These are phyloP conservation scores for Nematopogon swammerdamellus DNA, from an alignment of 2,888 invertebrate genomes.

Conservation along the genomic window DNA sequence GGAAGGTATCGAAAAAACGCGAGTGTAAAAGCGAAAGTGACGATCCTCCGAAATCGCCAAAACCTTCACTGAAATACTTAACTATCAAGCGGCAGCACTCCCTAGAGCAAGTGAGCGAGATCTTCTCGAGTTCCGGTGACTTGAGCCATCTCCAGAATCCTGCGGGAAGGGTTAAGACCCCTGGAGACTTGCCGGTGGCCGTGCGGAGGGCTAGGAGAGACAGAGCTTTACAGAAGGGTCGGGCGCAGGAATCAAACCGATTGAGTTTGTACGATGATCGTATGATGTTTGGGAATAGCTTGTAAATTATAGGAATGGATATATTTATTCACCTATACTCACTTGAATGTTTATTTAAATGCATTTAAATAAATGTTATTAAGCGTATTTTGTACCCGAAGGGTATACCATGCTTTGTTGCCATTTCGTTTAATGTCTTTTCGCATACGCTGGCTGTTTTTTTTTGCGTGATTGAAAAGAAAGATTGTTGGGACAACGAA, in stretches of 20 bases:
- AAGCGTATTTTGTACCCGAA: too few species aligned
- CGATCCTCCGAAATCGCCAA: conserved; percentile 21
- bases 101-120: conserved; percentile 71
- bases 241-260: conserved; percentile 58
- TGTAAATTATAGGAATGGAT: too few species aligned
- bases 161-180: conserved; percentile 75
- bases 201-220: conserved; percentile 66
- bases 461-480: too few species aligned
- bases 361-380: too few species aligned
- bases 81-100: conserved; percentile 62
- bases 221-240: conserved; percentile 51
- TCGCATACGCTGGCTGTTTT: too few species aligned
- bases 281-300: conserved; percentile 71
- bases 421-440: too few species aligned
- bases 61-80: conserved; percentile 29
- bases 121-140: conserved; percentile 68
- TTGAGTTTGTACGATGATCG: conserved; percentile 86
- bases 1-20: conserved; percentile 18
- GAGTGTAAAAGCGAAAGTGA: conserved; percentile 4
- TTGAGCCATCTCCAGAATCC: conserved; percentile 68
- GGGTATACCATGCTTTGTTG: too few species aligned
- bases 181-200: conserved; percentile 77
- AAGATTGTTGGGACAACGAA: too few species aligned
- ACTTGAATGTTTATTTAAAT: too few species aligned
- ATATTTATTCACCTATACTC: too few species aligned